A percentile compares a stretch with the other conserved stretches of the same genome.
Evolutionary conservation across 2,888 invertebrate species (phyloP).

Genomic region (Drosophila vallismaia): DNA sequence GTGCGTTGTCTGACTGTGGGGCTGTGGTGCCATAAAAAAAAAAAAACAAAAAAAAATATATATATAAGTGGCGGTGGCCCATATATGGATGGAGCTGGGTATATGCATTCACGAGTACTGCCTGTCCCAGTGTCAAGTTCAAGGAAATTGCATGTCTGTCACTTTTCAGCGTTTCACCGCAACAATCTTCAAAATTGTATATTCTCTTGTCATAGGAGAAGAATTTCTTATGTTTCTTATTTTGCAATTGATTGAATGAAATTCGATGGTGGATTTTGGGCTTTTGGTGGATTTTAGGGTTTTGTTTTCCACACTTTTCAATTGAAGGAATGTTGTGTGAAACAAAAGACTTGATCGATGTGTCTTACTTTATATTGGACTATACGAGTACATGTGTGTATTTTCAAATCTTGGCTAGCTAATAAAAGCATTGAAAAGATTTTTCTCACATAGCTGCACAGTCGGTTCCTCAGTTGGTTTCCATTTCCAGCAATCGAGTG

Average conservation of each 20-base stretch:
- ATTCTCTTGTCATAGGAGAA: constrained; percentile 15
- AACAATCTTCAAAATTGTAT: constrained; percentile 28
- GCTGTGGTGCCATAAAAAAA: constrained; percentile 15
- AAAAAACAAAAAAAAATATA: constrained; percentile 13
- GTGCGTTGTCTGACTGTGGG: constrained; percentile 30
- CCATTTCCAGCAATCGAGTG: constrained; percentile 66
- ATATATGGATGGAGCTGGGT: constrained; percentile 30
- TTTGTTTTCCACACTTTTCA: constrained; percentile 52
- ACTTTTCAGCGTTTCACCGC: constrained; percentile 60
- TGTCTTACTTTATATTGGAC: background rate
- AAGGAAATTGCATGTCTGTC: constrained; percentile 77
- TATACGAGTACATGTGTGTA: background rate
- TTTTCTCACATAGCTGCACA: constrained; percentile 12
- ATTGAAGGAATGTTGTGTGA: constrained; percentile 64
- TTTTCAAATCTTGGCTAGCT: constrained; percentile 1
- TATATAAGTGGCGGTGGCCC: constrained; percentile 16
- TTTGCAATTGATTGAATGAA: constrained; percentile 73
- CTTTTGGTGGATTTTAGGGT: constrained; percentile 28
- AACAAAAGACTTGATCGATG: constrained; percentile 39
- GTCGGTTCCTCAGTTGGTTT: constrained; percentile 10
- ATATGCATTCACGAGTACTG: constrained; percentile 42
- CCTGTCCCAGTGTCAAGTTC: constrained; percentile 80
- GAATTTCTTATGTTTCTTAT: constrained; percentile 37
- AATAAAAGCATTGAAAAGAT: constrained; percentile 7
- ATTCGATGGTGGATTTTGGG: constrained; percentile 46